Evolutionary conservation across 2,113 vertebrate genomes (phyloP), one percentile per base, ranked within the genome.

Genomic region (Oreocharis arfaki): DNA sequence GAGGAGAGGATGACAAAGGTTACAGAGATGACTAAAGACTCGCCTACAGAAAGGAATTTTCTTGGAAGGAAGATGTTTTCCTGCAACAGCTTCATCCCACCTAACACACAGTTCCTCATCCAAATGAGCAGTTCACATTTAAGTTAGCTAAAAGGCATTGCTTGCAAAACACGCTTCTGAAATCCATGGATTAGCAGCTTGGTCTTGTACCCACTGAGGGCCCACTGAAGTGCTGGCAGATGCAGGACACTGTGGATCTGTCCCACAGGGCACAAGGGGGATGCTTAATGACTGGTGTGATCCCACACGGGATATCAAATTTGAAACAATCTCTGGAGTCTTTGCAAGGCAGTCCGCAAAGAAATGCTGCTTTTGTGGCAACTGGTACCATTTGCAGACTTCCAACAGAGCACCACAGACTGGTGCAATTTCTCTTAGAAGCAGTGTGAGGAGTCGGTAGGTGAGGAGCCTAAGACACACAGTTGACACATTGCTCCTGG

Each of bases 11-110:
- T 94, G 86, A 90, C 65, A 74, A 94, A 96, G 90, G 91, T 93
- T 93, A 90, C 32, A n/a, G 71, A 94, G 94, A 96, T 94, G 89
- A 95, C 91, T 87, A 39, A 95, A 95, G 80, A 94, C 81, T 91
- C 0, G 16, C 89, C 91, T 91, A 89, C 53, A 85, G 91, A 80
- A 95, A 61, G 14, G 61, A 46, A 82, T 93, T 65, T 91, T 84
- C 44, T 82, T 53, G 26, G 81, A 84, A 89, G 37, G 73, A 89
- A 94, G 81, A 87, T 69, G 53, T 87, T 87, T 79, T 94, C 44
- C 57, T 92, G 44, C 37, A 79, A 93, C 49, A 79, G 77, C 87
- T 95, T 91, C 84, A 92, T 94, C 47, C 77, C 42, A 79, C 17
- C 61, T 84, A 68, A 84, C 53, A 61, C 56, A 53, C 16, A 57